These are phyloP conservation scores for Drosophila fulvimacula DNA, from an alignment of 2,888 invertebrate genomes.

Conservation along the genomic window DNA sequence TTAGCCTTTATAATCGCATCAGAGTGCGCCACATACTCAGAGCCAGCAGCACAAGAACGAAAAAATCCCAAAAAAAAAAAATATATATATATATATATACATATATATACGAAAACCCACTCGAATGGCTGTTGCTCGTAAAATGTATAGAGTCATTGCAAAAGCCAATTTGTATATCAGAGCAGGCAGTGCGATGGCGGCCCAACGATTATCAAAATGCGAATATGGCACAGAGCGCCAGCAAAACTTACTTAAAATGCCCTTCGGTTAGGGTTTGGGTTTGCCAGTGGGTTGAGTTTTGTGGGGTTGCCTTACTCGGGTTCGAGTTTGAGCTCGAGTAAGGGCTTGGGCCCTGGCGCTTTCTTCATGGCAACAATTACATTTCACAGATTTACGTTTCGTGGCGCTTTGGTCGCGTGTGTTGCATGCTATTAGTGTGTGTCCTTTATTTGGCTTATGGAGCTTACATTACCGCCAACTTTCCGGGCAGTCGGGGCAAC, in stretches of 20 bases:
- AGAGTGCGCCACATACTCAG: conserved; percentile 59
- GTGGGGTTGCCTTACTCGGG: conserved; percentile 4
- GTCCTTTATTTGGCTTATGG: conserved; percentile 80
- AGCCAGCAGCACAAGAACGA: conserved; percentile 31
- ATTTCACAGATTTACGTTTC: conserved; percentile 79
- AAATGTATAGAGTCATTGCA: conserved; percentile 78
- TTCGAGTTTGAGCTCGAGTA: neutral
- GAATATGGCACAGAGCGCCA: conserved; percentile 66
- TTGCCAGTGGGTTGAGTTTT: neutral
- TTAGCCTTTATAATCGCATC: conserved; percentile 79
- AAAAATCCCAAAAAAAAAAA: conserved; percentile 31
- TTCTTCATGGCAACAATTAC: conserved; percentile 81
- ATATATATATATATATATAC: no score
- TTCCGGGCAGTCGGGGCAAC: neutral
- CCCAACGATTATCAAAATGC: conserved; percentile 75
- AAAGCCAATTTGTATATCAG: conserved; percentile 78
- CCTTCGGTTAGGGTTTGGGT: conserved; percentile 48
- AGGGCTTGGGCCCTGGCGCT: conserved; percentile 16
- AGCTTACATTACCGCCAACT: conserved; percentile 76
- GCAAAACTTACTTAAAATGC: conserved; percentile 78
- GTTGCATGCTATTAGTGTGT: conserved; percentile 75
- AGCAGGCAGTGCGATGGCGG: conserved; percentile 43
- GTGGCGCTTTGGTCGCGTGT: conserved; percentile 70
- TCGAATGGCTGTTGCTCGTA: conserved; percentile 67
- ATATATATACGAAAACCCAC: conserved; percentile 35